phyloP scores from a whole-genome alignment of 2,888 invertebrate species.

The Athalia cordata region DNA sequence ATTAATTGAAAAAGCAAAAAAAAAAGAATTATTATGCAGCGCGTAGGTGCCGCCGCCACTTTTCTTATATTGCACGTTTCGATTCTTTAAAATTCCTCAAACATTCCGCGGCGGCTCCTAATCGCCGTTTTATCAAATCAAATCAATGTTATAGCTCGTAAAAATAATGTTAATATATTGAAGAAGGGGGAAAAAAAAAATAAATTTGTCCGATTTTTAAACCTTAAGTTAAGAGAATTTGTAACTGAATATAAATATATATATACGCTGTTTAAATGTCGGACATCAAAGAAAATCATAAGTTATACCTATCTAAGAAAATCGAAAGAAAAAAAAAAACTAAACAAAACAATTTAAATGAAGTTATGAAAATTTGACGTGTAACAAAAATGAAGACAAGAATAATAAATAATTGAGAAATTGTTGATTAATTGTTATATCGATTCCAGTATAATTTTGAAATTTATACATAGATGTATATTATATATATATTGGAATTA shows the following conservation, averaged over 20 bases:
- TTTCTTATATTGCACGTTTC: constrained; percentile 33
- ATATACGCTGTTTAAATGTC: constrained; percentile 29
- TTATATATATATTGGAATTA: not conserved
- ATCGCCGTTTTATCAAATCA: constrained; percentile 38
- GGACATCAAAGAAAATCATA: constrained; percentile 25
- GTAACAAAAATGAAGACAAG: not conserved
- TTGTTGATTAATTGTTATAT: constrained; percentile 32
- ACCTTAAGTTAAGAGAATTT: constrained; percentile 38
- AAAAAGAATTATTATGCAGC: constrained; percentile 4
- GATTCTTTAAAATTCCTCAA: constrained; percentile 27
- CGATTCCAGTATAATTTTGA: constrained; percentile 33
- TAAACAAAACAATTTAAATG: not conserved
- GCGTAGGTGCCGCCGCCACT: constrained; percentile 40
- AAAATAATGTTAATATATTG: constrained; percentile 21
- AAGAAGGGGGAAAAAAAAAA: not conserved
- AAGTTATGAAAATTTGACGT: constrained; percentile 6
- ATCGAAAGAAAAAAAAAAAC: not conserved
- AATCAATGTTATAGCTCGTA: constrained; percentile 44
- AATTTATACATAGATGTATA: not conserved
- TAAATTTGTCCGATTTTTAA: constrained; percentile 41
- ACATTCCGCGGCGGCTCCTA: constrained; percentile 35
- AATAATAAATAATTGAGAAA: constrained; percentile 16
- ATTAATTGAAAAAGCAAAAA: constrained; percentile 18
- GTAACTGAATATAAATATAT: constrained; percentile 38
- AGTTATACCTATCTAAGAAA: constrained; percentile 18